Conservation (phyloP, 2,113 vertebrate species). For the Speoplatyrhinus poulsoni region DNA sequence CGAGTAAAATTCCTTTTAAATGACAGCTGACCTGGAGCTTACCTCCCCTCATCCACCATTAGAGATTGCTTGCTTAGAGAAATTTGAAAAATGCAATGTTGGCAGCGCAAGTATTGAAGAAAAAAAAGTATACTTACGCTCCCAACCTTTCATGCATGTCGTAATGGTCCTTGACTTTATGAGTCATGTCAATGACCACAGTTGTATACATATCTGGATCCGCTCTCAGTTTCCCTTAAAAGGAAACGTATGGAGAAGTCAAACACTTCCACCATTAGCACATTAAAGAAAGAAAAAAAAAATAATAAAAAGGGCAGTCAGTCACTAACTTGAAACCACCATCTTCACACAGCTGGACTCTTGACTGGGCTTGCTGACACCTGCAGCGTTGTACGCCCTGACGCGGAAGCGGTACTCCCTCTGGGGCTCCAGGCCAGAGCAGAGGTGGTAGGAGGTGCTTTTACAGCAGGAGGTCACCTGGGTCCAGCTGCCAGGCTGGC, state of each 20-base stretch:
- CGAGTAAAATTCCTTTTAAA: no score
- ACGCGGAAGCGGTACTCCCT: constrained; percentile 75
- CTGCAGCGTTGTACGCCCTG: constrained; percentile 72
- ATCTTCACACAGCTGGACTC: constrained; percentile 72
- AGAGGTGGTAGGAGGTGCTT: constrained; percentile 71
- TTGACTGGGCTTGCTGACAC: constrained; percentile 73
- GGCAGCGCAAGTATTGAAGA: background rate
- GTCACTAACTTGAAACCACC: constrained; percentile 60
- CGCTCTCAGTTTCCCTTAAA: constrained; percentile 52
- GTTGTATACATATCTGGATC: constrained; percentile 46
- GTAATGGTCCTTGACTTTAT: constrained; percentile 77
- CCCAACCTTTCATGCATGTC: constrained; percentile 81
- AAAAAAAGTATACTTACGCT: constrained; percentile 73
- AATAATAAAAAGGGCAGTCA: background rate
- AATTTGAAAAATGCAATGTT: background rate
- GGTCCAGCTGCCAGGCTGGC: constrained; percentile 56
- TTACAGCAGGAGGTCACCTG: constrained; percentile 62
- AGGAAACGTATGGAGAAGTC: constrained; percentile 8
- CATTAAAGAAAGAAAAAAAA: background rate
- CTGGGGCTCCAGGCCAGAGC: constrained; percentile 65
- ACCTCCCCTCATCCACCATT: no score
- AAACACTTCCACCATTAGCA: background rate
- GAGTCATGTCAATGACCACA: constrained; percentile 70
- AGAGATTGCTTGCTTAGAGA: no score
- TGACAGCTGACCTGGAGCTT: no score